Evolutionary conservation across 2,113 vertebrate species (phyloP).

Genomic region (Gobius niger): DNA sequence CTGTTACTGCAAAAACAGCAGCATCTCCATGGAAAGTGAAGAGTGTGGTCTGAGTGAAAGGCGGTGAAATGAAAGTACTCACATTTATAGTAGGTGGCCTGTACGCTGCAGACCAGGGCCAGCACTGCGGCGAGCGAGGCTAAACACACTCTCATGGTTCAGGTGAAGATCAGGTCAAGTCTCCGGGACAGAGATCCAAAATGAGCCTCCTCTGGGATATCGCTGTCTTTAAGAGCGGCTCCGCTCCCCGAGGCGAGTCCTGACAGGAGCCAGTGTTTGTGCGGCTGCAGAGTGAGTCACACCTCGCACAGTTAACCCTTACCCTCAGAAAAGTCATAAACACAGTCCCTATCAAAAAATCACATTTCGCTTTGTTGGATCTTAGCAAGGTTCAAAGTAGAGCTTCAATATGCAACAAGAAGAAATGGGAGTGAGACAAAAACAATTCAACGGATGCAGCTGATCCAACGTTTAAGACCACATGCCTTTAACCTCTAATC

Average conservation of each 20-base stretch:
- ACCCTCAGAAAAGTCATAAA: too few relatives aligned
- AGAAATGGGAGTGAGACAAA: too few relatives aligned
- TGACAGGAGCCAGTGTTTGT: not conserved
- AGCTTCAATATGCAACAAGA: too few relatives aligned
- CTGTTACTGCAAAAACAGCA: not conserved
- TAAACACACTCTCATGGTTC: constrained; percentile 29
- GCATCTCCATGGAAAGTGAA: not conserved
- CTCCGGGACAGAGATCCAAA: not conserved
- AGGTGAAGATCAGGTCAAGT: not conserved
- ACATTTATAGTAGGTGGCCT: constrained; percentile 49
- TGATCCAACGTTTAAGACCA: too few relatives aligned
- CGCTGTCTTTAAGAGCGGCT: not conserved
- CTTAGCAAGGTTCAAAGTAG: too few relatives aligned
- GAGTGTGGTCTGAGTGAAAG: too few relatives aligned
- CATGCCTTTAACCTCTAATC: too few relatives aligned
- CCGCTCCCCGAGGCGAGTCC: not conserved
- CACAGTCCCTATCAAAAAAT: too few relatives aligned
- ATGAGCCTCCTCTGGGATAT: not conserved
- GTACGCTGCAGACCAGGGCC: constrained; percentile 25
- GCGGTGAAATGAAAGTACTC: constrained; percentile 9
- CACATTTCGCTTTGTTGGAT: too few relatives aligned
- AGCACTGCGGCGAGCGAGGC: constrained; percentile 49
- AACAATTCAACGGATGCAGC: too few relatives aligned
- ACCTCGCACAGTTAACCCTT: not conserved
- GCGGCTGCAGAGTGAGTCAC: not conserved